Evolutionary conservation across 2,797 vertebrate genomes (phyloP).

Genomic region (Sebastes matsubarae): DNA sequence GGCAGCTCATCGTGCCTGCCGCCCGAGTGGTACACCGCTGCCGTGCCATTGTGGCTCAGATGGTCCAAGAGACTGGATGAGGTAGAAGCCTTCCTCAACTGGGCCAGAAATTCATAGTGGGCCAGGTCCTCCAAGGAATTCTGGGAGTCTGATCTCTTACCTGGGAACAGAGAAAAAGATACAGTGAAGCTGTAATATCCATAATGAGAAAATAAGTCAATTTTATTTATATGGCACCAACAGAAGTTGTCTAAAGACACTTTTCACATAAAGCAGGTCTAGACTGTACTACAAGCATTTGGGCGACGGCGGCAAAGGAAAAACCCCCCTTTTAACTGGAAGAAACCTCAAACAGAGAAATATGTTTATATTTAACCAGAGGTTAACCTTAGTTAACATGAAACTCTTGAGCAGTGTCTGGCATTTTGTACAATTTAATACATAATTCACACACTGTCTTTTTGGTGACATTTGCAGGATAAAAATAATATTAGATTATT

Average conservation of each 20-base stretch:
- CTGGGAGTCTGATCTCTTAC: conserved; percentile 72
- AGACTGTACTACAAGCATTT: too few species aligned
- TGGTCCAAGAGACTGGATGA: conserved; percentile 62
- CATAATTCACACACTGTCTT: background rate
- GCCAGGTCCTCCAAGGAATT: conserved; percentile 73
- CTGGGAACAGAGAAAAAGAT: conserved; percentile 48
- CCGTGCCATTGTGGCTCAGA: conserved; percentile 69
- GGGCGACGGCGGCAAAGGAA: background rate
- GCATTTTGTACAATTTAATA: background rate
- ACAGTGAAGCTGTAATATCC: background rate
- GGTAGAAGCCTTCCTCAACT: conserved; percentile 74
- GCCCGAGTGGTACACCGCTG: conserved; percentile 46
- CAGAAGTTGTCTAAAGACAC: background rate
- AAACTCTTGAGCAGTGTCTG: background rate
- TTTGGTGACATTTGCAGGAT: background rate
- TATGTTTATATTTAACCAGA: background rate
- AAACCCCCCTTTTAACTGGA: background rate
- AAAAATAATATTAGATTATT: background rate
- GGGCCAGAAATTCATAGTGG: conserved; percentile 77
- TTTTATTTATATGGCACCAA: background rate
- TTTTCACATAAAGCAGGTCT: background rate
- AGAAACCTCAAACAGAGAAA: background rate
- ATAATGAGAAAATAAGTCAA: background rate
- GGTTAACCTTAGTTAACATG: background rate
- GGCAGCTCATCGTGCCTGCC: conserved; percentile 69